Percentiles rank a stretch among this genome's conserved stretches.
Evolutionary conservation across 2,888 invertebrate genomes (phyloP).

Genomic region (Myathropa florea): DNA sequence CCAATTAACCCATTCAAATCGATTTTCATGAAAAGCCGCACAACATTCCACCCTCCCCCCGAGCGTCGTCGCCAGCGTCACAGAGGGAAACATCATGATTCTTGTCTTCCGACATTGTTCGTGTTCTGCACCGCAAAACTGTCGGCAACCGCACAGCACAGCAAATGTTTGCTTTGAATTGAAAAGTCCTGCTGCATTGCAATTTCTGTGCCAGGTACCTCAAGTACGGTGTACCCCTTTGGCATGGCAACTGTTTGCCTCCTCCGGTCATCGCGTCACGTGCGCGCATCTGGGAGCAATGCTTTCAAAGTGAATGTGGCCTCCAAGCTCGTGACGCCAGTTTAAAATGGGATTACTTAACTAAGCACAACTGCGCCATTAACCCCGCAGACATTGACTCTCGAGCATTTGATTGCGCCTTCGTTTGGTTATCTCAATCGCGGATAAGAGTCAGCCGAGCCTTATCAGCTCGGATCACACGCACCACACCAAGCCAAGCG

Average conservation of each 20-base stretch:
- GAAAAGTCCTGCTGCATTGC: slow-evolving; percentile 41
- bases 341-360: slow-evolving; percentile 43
- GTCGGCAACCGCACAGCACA: slow-evolving; percentile 25
- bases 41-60: slow-evolving; percentile 8
- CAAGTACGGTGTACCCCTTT: not conserved
- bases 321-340: slow-evolving; percentile 37
- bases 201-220: slow-evolving; percentile 58
- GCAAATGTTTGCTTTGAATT: slow-evolving; percentile 46
- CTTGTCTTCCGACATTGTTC: slow-evolving; percentile 40
- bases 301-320: slow-evolving; percentile 12
- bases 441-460: not conserved
- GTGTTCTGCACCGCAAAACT: slow-evolving; percentile 47
- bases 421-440: slow-evolving; percentile 33
- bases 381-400: slow-evolving; percentile 3
- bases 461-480: slow-evolving; percentile 30
- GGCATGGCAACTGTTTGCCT: not conserved
- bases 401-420: slow-evolving; percentile 28
- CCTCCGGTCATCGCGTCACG: slow-evolving; percentile 49
- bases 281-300: slow-evolving; percentile 4
- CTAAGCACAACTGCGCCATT: slow-evolving; percentile 6
- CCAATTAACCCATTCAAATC: slow-evolving; percentile 50
- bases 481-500: slow-evolving; percentile 1
- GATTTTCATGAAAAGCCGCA: not conserved
- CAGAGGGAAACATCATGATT: slow-evolving; percentile 24
- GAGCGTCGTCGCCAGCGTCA: too few species aligned